Evolutionary conservation across 2,888 invertebrate genomes (phyloP).

Genomic region (Chymomyza amoena): DNA sequence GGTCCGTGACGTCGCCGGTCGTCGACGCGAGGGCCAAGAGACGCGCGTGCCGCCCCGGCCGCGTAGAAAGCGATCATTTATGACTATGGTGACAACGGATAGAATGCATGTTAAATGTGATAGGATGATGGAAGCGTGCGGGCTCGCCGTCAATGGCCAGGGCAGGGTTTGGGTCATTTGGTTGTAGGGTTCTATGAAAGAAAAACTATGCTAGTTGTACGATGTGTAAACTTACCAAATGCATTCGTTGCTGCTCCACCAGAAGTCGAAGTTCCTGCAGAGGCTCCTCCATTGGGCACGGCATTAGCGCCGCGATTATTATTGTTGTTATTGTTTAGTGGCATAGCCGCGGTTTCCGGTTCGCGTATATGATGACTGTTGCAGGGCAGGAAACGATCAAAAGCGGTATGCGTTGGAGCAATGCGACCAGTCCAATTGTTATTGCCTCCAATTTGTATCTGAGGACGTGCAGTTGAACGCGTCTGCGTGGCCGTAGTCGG

Average conservation of each 20-base stretch:
- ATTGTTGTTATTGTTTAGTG: conserved; percentile 40
- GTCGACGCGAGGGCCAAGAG: conserved; percentile 21
- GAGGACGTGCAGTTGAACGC: conserved; percentile 84
- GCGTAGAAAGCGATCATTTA: conserved; percentile 45
- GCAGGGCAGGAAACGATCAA: conserved; percentile 83
- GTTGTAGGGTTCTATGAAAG: not conserved
- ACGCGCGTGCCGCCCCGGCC: conserved; percentile 15
- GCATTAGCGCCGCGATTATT: conserved; percentile 23
- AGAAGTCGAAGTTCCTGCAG: conserved; percentile 1
- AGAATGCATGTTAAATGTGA: conserved; percentile 61
- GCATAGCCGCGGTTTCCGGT: conserved; percentile 46
- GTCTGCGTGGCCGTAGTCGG: conserved; percentile 86
- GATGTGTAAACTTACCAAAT: conserved; percentile 22
- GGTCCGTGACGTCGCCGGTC: not conserved
- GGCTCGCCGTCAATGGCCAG: not conserved
- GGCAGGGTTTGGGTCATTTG: not conserved
- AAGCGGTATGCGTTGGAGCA: conserved; percentile 77
- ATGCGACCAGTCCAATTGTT: conserved; percentile 79
- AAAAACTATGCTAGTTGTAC: not conserved
- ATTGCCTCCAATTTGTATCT: conserved; percentile 83
- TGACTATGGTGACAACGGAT: conserved; percentile 62
- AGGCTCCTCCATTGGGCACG: not conserved
- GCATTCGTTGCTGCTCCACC: not conserved
- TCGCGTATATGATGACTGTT: conserved; percentile 84
- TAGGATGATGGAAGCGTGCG: conserved; percentile 25